These are phyloP conservation scores for Grallaria varia DNA, from an alignment of 2,113 vertebrate genomes.

Conservation along the genomic window DNA sequence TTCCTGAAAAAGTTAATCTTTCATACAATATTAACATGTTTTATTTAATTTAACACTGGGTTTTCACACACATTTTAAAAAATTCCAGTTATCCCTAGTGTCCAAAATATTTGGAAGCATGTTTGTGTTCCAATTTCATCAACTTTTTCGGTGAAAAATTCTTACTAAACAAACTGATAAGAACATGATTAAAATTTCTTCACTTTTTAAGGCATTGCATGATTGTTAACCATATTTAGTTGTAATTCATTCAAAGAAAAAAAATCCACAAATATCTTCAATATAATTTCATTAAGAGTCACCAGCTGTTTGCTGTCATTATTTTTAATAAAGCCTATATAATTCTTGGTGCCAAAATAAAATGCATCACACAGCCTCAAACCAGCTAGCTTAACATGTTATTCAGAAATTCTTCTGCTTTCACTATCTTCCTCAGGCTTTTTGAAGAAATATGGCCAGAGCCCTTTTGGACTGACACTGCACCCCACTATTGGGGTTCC, in stretches of 20 bases:
- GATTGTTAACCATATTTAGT: not conserved
- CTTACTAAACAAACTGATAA: not conserved
- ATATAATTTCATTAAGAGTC: conserved; percentile 17
- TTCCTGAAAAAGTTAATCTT: conserved; percentile 16
- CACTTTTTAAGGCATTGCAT: not conserved
- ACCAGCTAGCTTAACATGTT: not conserved
- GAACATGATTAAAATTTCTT: not conserved
- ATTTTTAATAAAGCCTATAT: conserved; percentile 42
- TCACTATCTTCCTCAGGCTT: not conserved
- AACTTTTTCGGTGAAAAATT: not conserved
- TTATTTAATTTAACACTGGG: not conserved
- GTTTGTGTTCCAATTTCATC: not conserved
- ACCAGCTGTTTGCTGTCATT: conserved; percentile 45
- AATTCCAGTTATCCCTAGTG: conserved; percentile 12
- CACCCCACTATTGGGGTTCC: not conserved
- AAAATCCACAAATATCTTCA: not conserved
- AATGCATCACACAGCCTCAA: not conserved
- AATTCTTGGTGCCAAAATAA: conserved; percentile 14
- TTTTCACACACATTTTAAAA: conserved; percentile 44
- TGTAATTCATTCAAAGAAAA: not conserved
- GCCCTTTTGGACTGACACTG: not conserved
- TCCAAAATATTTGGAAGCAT: conserved; percentile 46
- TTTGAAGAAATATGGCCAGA: not conserved
- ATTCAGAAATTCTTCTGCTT: not conserved
- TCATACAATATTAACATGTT: conserved; percentile 45